These are phyloP conservation scores for Halcyon smyrnensis DNA, from an alignment of 2,797 vertebrate species.

Conservation along the genomic window DNA sequence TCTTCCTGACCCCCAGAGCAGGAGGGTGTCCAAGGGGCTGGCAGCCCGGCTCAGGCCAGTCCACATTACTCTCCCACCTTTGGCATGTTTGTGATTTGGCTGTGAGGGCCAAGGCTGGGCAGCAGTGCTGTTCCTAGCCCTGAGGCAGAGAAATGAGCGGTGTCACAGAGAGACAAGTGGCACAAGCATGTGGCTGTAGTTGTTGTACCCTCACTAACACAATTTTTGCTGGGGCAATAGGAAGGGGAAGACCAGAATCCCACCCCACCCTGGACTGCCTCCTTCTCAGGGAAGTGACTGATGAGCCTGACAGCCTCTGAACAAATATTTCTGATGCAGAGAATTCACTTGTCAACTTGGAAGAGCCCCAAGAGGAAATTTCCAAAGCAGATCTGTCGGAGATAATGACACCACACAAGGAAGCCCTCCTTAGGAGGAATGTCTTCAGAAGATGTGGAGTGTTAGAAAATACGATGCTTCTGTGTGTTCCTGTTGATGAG, in stretches of 20 bases:
- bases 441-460: background rate
- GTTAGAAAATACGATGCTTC: slow-evolving; percentile 26
- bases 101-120: background rate
- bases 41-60: background rate
- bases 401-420: background rate
- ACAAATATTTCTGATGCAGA: slow-evolving; percentile 63
- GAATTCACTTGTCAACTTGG: slow-evolving; percentile 47
- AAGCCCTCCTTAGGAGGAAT: slow-evolving; percentile 36
- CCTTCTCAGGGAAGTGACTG: background rate
- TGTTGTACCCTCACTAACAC: background rate
- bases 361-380: slow-evolving; percentile 55
- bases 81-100: background rate
- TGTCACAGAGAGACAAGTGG: background rate
- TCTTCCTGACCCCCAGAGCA: background rate
- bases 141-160: background rate
- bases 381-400: slow-evolving; percentile 57
- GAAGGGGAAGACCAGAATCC: background rate
- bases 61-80: background rate
- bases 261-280: accelerated
- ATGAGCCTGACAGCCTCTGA: slow-evolving; percentile 63
- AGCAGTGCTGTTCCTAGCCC: background rate
- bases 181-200: background rate
- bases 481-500: background rate
- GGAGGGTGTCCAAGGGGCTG: background rate
- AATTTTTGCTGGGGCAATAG: background rate